Conservation (phyloP, 1,140 invertebrate genomes). For the Pogonomyrmex californicus region DNA sequence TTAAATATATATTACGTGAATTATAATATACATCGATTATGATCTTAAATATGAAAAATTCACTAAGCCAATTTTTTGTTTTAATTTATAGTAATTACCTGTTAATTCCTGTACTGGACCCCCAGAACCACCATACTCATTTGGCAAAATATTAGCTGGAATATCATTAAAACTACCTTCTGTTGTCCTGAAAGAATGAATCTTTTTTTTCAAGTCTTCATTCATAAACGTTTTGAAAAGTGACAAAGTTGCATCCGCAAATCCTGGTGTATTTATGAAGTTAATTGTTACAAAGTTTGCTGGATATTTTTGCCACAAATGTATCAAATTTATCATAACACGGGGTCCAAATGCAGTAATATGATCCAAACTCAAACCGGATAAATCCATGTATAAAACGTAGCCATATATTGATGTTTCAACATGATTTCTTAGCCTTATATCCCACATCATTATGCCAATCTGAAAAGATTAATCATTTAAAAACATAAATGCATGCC, state of each 20-base stretch:
- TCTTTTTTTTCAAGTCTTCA: constrained; percentile 89
- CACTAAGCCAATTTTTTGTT: too few species aligned
- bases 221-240: constrained; percentile 92
- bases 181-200: constrained; percentile 83
- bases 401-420: background rate
- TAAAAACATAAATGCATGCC: too few species aligned
- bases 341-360: background rate
- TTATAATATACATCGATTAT: too few species aligned
- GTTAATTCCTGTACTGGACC: constrained; percentile 86
- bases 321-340: background rate
- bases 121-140: constrained; percentile 88
- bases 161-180: constrained; percentile 84
- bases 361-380: background rate
- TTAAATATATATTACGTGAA: too few species aligned
- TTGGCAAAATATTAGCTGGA: constrained; percentile 87
- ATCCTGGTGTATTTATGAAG: background rate
- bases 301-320: background rate
- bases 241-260: constrained; percentile 88
- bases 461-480: too few species aligned
- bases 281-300: too few species aligned
- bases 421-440: background rate
- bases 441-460: too few species aligned
- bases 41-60: too few species aligned
- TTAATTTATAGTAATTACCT: constrained; percentile 76
- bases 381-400: background rate